Conservation (phyloP, 2,113 vertebrate species). For the Picathartes gymnocephalus region DNA sequence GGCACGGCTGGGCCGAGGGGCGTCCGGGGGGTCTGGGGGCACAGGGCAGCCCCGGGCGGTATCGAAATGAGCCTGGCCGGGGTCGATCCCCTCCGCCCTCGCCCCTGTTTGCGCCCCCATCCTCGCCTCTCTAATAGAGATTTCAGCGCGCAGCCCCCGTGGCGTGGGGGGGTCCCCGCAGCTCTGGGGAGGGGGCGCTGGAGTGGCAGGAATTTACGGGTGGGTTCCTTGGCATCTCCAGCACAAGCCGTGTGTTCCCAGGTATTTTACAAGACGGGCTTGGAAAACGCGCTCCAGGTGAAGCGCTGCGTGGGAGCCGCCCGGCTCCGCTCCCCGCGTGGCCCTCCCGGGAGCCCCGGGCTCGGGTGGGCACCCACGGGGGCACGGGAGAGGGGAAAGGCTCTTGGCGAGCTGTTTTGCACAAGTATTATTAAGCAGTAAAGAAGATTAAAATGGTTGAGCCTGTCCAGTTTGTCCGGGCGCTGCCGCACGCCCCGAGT, state of each 20-base stretch:
- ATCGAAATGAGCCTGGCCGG: accelerated
- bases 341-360: neutral
- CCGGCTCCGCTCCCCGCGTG: neutral
- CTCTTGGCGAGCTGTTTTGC: neutral
- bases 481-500: neutral
- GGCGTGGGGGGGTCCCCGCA: neutral
- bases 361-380: neutral
- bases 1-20: neutral
- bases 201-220: neutral
- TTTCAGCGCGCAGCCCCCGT: neutral
- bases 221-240: neutral
- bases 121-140: neutral
- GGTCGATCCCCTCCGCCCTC: neutral
- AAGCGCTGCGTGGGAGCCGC: neutral
- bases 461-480: neutral
- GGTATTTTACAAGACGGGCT: neutral
- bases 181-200: neutral
- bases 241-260: accelerated
- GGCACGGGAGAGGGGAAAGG: neutral
- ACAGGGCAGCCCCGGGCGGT: accelerated
- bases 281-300: neutral
- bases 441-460: conserved; percentile 7
- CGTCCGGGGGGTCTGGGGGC: neutral
- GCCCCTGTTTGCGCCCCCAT: neutral
- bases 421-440: neutral